These are phyloP conservation scores for rat (Rattus norvegicus) DNA, from an alignment of 2,113 vertebrate genomes.

Conservation along the genomic window GRCr8 NC_086020.1:171515001-171515500, in stretches of 20 bases:
- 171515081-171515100: not conserved
- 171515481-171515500: not conserved
- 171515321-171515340: not conserved
- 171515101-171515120: not conserved
- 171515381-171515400: not conserved
- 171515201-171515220: not conserved
- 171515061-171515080: not conserved
- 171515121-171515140: not conserved
- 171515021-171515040: not conserved
- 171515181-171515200: not conserved
- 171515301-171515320: not conserved
- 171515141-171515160: not conserved
- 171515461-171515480: not conserved
- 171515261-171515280: not conserved
- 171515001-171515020: not conserved
- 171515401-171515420: not conserved
- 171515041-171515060: not conserved
- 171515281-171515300: not conserved
- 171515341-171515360: not conserved
- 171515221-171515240: not conserved
- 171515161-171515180: not conserved
- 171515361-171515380: not conserved
- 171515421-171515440: not conserved
- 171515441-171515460: not conserved
- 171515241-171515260: not conserved